These are phyloP conservation scores for Rapana venosa DNA, from an alignment of 2,888 invertebrate species.

Conservation along the genomic window DNA sequence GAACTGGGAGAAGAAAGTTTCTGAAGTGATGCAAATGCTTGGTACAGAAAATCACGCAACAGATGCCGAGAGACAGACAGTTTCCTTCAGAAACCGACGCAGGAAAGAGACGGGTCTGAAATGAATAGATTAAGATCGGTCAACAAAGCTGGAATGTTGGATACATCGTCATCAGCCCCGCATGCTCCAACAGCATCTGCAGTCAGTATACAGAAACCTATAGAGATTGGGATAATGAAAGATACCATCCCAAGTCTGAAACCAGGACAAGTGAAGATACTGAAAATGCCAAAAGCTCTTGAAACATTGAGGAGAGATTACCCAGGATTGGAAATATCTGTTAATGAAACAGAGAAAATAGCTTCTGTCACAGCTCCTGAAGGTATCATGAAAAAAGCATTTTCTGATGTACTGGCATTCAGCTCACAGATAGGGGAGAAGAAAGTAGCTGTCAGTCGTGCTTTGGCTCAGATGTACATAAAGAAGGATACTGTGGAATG, in stretches of 20 bases:
- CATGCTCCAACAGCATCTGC: neutral
- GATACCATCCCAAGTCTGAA: neutral
- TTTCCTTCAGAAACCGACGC: neutral
- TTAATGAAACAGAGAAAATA: neutral
- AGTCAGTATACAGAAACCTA: neutral
- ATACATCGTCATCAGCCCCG: neutral
- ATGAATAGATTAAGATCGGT: too few relatives aligned
- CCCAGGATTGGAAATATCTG: neutral
- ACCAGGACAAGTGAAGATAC: constrained; percentile 7
- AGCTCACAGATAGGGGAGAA: neutral
- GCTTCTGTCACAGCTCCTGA: constrained; percentile 10
- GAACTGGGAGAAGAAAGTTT: neutral
- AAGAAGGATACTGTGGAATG: neutral
- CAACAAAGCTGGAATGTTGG: neutral
- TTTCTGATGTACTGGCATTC: neutral
- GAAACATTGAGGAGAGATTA: neutral
- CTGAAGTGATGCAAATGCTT: neutral
- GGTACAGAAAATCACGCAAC: neutral
- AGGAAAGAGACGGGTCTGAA: neutral
- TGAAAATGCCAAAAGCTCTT: neutral
- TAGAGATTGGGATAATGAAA: neutral
- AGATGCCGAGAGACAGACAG: neutral
- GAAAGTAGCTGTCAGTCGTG: constrained; percentile 9
- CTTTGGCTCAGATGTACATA: constrained; percentile 6
- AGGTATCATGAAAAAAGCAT: neutral